Percentiles rank a stretch among this genome's conserved stretches.
These are phyloP conservation scores for Gymnorhina tibicen DNA, from an alignment of 2,113 vertebrate species.

Conservation along the genomic window DNA sequence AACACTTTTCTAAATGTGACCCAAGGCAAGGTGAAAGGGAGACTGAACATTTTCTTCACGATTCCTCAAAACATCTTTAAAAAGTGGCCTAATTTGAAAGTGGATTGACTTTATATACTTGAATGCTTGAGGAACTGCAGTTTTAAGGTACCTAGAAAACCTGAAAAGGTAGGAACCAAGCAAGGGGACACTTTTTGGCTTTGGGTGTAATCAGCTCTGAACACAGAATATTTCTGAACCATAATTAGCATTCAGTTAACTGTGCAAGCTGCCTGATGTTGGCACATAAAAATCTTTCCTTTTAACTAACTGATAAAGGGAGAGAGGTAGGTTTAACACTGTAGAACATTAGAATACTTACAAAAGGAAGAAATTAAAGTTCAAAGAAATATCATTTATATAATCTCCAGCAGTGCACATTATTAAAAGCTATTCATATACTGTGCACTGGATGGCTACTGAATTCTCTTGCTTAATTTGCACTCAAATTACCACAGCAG, in stretches of 20 bases:
- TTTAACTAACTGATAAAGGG: constrained; percentile 5
- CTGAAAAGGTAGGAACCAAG: neutral
- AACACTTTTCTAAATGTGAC: neutral
- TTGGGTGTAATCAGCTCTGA: neutral
- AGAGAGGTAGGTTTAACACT: neutral
- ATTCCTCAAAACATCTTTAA: neutral
- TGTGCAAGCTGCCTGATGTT: neutral
- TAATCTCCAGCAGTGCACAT: neutral
- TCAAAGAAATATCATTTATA: constrained; percentile 29
- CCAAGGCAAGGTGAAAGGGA: neutral
- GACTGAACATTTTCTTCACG: neutral
- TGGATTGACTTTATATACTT: neutral
- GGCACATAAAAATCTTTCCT: neutral
- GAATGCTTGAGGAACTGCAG: neutral
- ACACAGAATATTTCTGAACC: neutral
- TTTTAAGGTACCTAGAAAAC: neutral
- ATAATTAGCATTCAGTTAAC: neutral
- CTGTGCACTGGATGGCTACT: neutral
- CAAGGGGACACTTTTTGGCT: neutral
- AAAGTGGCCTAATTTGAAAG: neutral
- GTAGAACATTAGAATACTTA: neutral
- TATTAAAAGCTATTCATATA: constrained; percentile 35
- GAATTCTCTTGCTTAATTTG: neutral
- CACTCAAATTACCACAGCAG: neutral
- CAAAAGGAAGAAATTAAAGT: constrained; percentile 1